These are phyloP conservation scores for Zaprionus bogoriensis DNA, from an alignment of 2,888 invertebrate species.

Conservation along the genomic window DNA sequence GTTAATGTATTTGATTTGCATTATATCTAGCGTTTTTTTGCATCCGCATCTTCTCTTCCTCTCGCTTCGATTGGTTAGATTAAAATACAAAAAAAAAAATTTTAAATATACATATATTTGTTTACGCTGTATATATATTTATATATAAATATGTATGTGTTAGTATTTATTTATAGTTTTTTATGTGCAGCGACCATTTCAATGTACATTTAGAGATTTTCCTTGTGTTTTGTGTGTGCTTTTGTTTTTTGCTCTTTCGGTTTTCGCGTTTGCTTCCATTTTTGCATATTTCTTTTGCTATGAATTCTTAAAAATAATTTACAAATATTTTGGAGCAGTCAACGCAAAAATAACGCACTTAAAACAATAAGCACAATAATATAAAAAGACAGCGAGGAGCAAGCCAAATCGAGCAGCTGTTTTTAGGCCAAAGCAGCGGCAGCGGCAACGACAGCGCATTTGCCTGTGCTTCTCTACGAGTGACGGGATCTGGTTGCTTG, in stretches of 20 bases:
- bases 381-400: slow-evolving; percentile 62
- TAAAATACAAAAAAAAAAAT: slow-evolving; percentile 40
- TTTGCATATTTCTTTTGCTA: slow-evolving; percentile 34
- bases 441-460: slow-evolving; percentile 50
- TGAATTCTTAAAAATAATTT: slow-evolving; percentile 61
- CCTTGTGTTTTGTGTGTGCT: slow-evolving; percentile 14
- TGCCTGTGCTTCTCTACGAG: slow-evolving; percentile 6
- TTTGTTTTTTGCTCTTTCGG: slow-evolving; percentile 13
- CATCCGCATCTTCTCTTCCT: slow-evolving; percentile 1
- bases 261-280: slow-evolving; percentile 25
- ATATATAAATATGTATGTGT: slow-evolving; percentile 13
- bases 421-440: slow-evolving; percentile 44
- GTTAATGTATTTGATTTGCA: slow-evolving; percentile 30
- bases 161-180: slow-evolving; percentile 42
- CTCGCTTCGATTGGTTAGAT: slow-evolving; percentile 34
- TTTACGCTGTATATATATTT: slow-evolving; percentile 19
- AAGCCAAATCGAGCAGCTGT: slow-evolving; percentile 64
- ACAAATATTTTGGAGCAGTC: slow-evolving; percentile 72
- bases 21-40: slow-evolving; percentile 14
- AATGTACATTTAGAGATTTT: slow-evolving; percentile 53
- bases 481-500: too few species aligned
- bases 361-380: slow-evolving; percentile 64
- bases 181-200: slow-evolving; percentile 60
- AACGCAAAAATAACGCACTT: slow-evolving; percentile 43
- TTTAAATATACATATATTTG: slow-evolving; percentile 17